Percentiles rank a stretch among this genome's conserved stretches.
Evolutionary conservation across 1,140 invertebrate genomes (phyloP).

Genomic region (Arion vulgaris): DNA sequence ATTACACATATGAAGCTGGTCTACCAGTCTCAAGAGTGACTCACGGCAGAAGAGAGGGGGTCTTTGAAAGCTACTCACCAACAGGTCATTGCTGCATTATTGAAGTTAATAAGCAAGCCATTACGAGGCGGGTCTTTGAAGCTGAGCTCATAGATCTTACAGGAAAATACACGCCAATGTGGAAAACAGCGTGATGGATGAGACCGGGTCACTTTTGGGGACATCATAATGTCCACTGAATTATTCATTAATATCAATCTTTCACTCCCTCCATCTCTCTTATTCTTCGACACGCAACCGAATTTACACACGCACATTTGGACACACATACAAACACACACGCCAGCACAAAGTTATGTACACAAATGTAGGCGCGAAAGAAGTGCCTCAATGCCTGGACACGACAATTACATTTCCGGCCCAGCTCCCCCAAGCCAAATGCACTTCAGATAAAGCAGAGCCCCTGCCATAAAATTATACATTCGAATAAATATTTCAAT

Average conservation of each 20-base stretch:
- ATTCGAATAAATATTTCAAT: conserved; percentile 4
- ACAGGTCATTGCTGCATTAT: neutral
- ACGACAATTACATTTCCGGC: conserved; percentile 5
- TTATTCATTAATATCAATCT: conserved; percentile 11
- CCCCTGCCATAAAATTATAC: conserved; percentile 9
- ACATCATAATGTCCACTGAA: conserved; percentile 16
- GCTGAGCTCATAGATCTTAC: neutral
- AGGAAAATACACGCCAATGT: neutral
- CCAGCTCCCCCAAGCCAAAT: conserved; percentile 6
- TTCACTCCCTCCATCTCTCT: neutral
- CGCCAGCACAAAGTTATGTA: conserved; percentile 8
- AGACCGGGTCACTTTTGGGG: neutral
- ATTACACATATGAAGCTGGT: neutral
- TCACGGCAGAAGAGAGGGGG: neutral
- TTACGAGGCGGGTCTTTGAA: neutral
- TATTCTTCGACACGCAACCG: neutral
- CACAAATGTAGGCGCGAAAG: neutral
- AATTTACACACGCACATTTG: no score
- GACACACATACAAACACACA: conserved; percentile 1
- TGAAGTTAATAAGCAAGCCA: neutral
- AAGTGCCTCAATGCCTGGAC: neutral
- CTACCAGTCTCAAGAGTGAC: neutral
- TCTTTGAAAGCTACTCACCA: neutral
- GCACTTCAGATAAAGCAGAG: conserved; percentile 2
- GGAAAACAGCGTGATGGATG: neutral